Conservation (phyloP, 2,888 invertebrate genomes). For the Euplexia lucipara region DNA sequence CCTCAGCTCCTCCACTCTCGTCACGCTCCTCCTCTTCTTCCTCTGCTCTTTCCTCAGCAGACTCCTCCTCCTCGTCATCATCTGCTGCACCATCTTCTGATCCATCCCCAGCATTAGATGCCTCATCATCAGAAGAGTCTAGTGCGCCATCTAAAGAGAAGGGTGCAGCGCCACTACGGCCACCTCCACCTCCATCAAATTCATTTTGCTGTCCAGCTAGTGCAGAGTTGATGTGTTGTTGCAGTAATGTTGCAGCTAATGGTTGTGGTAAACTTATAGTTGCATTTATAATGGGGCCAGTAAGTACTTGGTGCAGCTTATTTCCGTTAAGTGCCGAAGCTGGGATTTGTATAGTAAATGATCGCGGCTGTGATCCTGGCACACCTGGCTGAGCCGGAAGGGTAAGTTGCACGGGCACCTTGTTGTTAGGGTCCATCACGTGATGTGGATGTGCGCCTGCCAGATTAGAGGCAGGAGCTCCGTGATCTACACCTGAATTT, state of each 20-base stretch:
- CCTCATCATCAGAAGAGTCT: slow-evolving; percentile 94
- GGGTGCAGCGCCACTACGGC: slow-evolving; percentile 84
- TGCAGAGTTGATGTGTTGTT: slow-evolving; percentile 97
- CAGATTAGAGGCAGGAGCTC: slow-evolving; percentile 78
- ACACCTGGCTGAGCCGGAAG: slow-evolving; percentile 95
- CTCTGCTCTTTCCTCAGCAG: slow-evolving; percentile 92
- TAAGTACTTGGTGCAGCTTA: slow-evolving; percentile 93
- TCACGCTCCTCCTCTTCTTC: slow-evolving; percentile 93
- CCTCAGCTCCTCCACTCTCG: slow-evolving; percentile 92
- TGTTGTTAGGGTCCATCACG: slow-evolving; percentile 85
- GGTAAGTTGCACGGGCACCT: slow-evolving; percentile 93
- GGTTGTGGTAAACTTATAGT: slow-evolving; percentile 96
- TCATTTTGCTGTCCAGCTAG: slow-evolving; percentile 90
- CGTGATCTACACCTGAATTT: slow-evolving; percentile 79
- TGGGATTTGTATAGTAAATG: slow-evolving; percentile 97
- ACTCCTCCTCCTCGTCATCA: slow-evolving; percentile 95
- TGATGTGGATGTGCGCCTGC: slow-evolving; percentile 84
- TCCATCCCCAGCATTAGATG: slow-evolving; percentile 90
- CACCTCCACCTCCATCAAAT: slow-evolving; percentile 88
- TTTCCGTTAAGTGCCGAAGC: slow-evolving; percentile 95
- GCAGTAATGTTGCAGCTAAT: slow-evolving; percentile 95
- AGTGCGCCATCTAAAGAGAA: slow-evolving; percentile 92
- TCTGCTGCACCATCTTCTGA: slow-evolving; percentile 94
- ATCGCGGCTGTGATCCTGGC: slow-evolving; percentile 93
- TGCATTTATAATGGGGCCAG: slow-evolving; percentile 97